A percentile compares a stretch with the other conserved stretches of the same genome.
Conservation (phyloP, 1,140 invertebrate species). For the Drosophila lacteicornis region DNA sequence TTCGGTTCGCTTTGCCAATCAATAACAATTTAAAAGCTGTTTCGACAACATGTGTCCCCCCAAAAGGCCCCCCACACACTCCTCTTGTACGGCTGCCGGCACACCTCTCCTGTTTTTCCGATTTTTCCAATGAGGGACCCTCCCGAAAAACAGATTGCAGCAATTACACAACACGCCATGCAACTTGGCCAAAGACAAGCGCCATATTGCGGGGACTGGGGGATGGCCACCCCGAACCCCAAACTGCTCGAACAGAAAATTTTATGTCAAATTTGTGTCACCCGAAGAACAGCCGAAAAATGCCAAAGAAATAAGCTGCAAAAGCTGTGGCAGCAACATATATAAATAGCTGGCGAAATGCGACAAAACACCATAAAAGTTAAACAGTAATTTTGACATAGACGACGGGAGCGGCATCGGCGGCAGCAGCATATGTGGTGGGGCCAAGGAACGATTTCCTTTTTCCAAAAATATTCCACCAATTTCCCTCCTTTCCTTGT, state of each 20-base stretch:
- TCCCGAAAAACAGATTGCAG: constrained; percentile 67
- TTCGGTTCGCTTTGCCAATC: constrained; percentile 58
- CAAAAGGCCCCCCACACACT: not conserved
- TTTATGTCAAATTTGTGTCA: constrained; percentile 80
- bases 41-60: constrained; percentile 73
- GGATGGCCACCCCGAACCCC: constrained; percentile 16
- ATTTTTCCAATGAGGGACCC: constrained; percentile 34
- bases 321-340: constrained; percentile 57
- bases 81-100: constrained; percentile 26
- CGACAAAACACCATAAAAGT: constrained; percentile 78
- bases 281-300: constrained; percentile 70
- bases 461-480: constrained; percentile 55
- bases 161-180: constrained; percentile 78
- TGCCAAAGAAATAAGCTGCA: constrained; percentile 78
- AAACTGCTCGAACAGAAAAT: constrained; percentile 47
- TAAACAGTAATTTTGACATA: constrained; percentile 78
- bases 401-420: constrained; percentile 56
- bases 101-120: constrained; percentile 28
- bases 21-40: constrained; percentile 83
- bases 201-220: constrained; percentile 62
- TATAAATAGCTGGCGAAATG: constrained; percentile 70
- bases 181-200: constrained; percentile 64
- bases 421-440: constrained; percentile 66
- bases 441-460: constrained; percentile 4
- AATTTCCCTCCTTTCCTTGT: constrained; percentile 36